A percentile compares a stretch with the other conserved stretches of the same genome.
These are phyloP conservation scores for Cynocephalus volans DNA, from an alignment of 2,113 vertebrate genomes.

Conservation along the genomic window DNA sequence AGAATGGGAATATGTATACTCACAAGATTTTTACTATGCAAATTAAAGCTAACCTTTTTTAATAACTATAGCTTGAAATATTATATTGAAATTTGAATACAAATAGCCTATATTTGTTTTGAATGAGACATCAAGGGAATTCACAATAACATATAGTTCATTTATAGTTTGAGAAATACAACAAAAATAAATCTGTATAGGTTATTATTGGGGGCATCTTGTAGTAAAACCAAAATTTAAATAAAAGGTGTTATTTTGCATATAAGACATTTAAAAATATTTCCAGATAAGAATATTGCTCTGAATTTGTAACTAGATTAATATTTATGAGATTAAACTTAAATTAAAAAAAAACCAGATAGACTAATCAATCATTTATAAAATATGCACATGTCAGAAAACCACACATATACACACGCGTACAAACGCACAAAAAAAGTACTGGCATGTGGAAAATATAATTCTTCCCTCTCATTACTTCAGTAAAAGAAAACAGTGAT, in stretches of 20 bases:
- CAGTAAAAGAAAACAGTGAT: background rate
- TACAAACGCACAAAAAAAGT: background rate
- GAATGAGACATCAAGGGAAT: background rate
- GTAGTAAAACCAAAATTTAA: background rate
- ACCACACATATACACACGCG: background rate
- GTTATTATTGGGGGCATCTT: background rate
- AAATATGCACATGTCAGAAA: background rate
- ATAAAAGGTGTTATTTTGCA: background rate
- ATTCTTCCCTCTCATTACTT: background rate
- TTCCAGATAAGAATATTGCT: background rate
- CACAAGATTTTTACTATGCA: background rate
- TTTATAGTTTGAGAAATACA: background rate
- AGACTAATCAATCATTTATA: background rate
- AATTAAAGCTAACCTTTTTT: background rate
- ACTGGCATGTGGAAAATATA: background rate
- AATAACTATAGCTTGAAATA: constrained; percentile 1
- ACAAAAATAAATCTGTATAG: background rate
- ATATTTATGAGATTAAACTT: background rate
- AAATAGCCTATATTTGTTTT: background rate
- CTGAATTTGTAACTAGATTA: background rate
- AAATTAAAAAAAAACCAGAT: background rate
- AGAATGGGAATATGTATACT: background rate
- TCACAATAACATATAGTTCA: background rate
- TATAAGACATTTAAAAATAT: background rate
- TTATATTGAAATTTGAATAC: background rate